Conservation (phyloP, 2,113 vertebrate genomes). For the Lophura nycthemera region DNA sequence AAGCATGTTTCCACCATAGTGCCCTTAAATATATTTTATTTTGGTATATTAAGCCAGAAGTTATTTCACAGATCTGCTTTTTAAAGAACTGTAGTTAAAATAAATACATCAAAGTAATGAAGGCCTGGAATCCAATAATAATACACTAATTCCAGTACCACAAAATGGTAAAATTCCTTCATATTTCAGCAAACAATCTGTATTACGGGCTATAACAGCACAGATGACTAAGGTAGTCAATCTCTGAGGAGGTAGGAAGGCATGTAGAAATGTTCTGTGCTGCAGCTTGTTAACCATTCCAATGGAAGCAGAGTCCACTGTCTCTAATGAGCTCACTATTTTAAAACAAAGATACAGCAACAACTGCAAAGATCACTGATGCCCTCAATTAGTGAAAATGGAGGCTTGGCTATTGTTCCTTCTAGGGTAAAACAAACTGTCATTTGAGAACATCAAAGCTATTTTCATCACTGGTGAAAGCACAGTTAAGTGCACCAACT, state of each 20-base stretch:
- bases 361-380: neutral
- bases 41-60: constrained; percentile 46
- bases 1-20: constrained; percentile 22
- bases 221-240: constrained; percentile 62
- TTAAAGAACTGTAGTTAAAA: constrained; percentile 55
- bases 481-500: neutral
- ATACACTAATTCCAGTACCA: constrained; percentile 64
- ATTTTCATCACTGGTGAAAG: constrained; percentile 9
- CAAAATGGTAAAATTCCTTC: constrained; percentile 61
- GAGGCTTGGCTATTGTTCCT: constrained; percentile 30
- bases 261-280: constrained; percentile 50
- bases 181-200: constrained; percentile 56
- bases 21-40: constrained; percentile 55
- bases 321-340: constrained; percentile 55
- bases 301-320: constrained; percentile 37
- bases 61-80: constrained; percentile 60
- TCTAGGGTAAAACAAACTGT: constrained; percentile 39
- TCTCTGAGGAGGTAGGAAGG: constrained; percentile 63
- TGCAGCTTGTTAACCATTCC: constrained; percentile 63
- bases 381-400: constrained; percentile 52
- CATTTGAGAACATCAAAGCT: constrained; percentile 51
- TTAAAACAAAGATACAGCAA: constrained; percentile 62
- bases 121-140: constrained; percentile 53
- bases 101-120: constrained; percentile 53
- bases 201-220: constrained; percentile 20